A percentile compares a stretch with the other conserved stretches of the same genome.
Evolutionary conservation across 2,797 vertebrate species (phyloP).

Genomic region (Gymnodraco acuticeps): DNA sequence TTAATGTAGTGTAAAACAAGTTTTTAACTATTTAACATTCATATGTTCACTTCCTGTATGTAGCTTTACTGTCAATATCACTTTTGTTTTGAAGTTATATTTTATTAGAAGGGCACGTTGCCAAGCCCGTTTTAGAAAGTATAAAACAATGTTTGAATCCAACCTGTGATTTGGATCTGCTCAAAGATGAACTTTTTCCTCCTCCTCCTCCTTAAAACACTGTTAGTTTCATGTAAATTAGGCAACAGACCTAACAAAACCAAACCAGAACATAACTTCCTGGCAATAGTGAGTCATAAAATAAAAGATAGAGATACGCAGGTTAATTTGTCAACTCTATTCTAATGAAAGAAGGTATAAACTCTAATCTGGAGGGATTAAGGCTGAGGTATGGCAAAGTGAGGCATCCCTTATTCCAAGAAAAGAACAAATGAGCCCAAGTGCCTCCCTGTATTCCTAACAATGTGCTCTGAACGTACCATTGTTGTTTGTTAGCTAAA

Average conservation of each 20-base stretch:
- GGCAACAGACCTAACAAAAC: not conserved
- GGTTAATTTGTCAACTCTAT: not conserved
- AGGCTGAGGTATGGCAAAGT: not conserved
- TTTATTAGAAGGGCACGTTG: not conserved
- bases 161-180: not conserved
- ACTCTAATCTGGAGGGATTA: not conserved
- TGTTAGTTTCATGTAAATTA: not conserved
- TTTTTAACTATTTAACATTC: not conserved
- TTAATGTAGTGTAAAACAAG: not conserved
- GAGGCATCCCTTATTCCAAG: not conserved
- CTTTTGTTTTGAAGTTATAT: not conserved
- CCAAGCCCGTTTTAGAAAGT: not conserved
- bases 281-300: not conserved
- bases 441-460: conserved; percentile 1
- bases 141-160: not conserved
- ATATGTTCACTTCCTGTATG: not conserved
- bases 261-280: not conserved
- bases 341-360: not conserved
- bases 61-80: not conserved
- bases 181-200: not conserved
- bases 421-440: conserved; percentile 13
- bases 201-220: not conserved
- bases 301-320: not conserved
- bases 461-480: conserved; percentile 15
- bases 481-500: conserved; percentile 49